phyloP scores from a whole-genome alignment of 2,113 vertebrate species.

The Leucosticte australis region DNA sequence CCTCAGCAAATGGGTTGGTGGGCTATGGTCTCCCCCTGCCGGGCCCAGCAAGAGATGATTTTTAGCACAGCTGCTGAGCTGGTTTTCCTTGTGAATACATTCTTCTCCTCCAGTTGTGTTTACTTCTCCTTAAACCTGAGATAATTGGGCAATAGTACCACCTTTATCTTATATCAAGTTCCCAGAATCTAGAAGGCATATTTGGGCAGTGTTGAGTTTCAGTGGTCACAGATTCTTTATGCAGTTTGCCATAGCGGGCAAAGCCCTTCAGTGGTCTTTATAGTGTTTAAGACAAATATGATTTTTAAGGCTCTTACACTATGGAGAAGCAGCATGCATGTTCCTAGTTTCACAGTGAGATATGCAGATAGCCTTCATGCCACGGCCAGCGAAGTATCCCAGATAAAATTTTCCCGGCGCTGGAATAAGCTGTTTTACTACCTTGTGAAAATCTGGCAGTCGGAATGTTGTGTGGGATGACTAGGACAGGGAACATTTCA shows the following conservation, averaged over 20 bases:
- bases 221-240: background rate
- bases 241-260: background rate
- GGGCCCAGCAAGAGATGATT: background rate
- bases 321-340: background rate
- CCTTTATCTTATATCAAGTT: background rate
- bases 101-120: background rate
- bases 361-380: background rate
- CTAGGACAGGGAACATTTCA: background rate
- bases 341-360: background rate
- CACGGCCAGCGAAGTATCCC: background rate
- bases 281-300: background rate
- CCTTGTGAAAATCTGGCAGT: background rate
- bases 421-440: background rate
- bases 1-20: background rate
- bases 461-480: background rate
- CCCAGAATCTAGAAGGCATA: background rate
- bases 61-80: background rate
- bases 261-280: background rate
- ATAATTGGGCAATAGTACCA: fast-evolving
- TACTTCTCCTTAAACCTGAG: background rate
- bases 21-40: background rate
- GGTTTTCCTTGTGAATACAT: background rate
- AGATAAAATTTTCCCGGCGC: background rate
- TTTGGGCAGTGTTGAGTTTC: background rate
- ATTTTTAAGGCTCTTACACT: background rate